Conservation (phyloP, 1,140 invertebrate genomes). For the Lordiphosa mommai region DNA sequence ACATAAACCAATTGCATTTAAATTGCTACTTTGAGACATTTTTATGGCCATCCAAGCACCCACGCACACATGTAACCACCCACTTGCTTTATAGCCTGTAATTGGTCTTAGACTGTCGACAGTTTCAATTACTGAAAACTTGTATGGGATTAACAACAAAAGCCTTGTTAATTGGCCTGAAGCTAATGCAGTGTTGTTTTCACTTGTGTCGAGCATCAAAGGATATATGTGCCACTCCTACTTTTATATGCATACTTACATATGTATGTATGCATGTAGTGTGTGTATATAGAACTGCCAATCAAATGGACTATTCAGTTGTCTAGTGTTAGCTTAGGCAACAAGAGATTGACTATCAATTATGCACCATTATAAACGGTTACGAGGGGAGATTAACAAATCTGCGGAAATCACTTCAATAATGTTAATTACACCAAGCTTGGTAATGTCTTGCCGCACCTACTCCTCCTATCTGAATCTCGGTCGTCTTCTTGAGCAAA, state of each 20-base stretch:
- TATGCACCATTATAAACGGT: too few relatives aligned
- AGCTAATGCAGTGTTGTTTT: slow-evolving; percentile 53
- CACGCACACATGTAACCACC: slow-evolving; percentile 1
- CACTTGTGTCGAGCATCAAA: slow-evolving; percentile 52
- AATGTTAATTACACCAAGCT: too few relatives aligned
- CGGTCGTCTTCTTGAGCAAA: too few relatives aligned
- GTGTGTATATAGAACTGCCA: background rate
- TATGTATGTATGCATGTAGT: background rate
- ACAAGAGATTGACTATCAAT: too few relatives aligned
- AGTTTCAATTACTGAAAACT: slow-evolving; percentile 63
- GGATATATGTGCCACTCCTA: slow-evolving; percentile 21
- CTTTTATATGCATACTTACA: background rate
- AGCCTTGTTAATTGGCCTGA: slow-evolving; percentile 52
- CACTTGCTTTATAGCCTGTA: slow-evolving; percentile 36
- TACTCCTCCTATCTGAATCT: too few relatives aligned
- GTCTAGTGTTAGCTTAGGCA: too few relatives aligned
- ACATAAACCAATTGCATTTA: slow-evolving; percentile 39
- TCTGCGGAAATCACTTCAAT: too few relatives aligned
- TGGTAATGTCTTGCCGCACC: too few relatives aligned
- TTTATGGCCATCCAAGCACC: slow-evolving; percentile 22
- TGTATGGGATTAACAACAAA: slow-evolving; percentile 45
- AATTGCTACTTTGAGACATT: slow-evolving; percentile 35
- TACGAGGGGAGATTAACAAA: too few relatives aligned
- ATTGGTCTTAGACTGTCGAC: slow-evolving; percentile 44
- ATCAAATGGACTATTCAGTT: too few relatives aligned